A percentile compares a stretch with the other conserved stretches of the same genome.
phyloP scores from a whole-genome alignment of 2,888 invertebrate species.

The Limnephilus rhombicus region DNA sequence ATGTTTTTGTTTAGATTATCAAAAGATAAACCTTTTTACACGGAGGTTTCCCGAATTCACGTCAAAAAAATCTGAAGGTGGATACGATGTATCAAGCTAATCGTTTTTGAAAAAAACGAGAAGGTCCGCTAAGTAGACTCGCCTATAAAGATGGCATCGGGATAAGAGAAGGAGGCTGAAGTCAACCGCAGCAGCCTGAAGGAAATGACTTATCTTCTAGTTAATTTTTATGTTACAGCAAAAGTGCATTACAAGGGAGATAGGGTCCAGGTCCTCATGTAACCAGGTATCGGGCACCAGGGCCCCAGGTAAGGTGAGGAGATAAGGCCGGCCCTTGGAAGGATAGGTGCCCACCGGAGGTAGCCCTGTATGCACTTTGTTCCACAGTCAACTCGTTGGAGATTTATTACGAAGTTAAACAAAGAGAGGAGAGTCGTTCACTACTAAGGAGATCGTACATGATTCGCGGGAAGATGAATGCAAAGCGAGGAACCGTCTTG shows the following conservation, averaged over 20 bases:
- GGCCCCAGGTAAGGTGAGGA: conserved; percentile 10
- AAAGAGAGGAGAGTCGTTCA: conserved; percentile 18
- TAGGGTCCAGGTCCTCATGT: conserved; percentile 11
- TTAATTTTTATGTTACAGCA: conserved; percentile 60
- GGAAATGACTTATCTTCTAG: conserved; percentile 44
- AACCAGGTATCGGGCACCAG: conserved; percentile 34
- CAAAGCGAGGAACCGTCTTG: conserved; percentile 7
- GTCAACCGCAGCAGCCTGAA: conserved; percentile 1
- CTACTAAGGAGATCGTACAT: conserved; percentile 19
- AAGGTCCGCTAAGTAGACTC: not conserved
- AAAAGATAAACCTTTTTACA: not conserved
- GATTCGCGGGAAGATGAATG: conserved; percentile 44
- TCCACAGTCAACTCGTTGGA: conserved; percentile 35
- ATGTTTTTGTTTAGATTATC: not conserved
- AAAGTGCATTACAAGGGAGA: conserved; percentile 64
- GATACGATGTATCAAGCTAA: too few relatives aligned
- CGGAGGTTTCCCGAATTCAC: not conserved
- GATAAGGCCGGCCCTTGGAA: conserved; percentile 54
- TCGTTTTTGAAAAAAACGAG: not conserved
- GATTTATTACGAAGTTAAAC: conserved; percentile 34
- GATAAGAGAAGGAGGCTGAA: conserved; percentile 36
- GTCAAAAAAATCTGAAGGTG: not conserved
- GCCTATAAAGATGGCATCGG: conserved; percentile 47
- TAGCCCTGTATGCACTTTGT: conserved; percentile 31
- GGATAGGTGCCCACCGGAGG: conserved; percentile 38